Base-by-base conservation (phyloP, 2,888 invertebrate species). In the Agrochola circellaris region DNA sequence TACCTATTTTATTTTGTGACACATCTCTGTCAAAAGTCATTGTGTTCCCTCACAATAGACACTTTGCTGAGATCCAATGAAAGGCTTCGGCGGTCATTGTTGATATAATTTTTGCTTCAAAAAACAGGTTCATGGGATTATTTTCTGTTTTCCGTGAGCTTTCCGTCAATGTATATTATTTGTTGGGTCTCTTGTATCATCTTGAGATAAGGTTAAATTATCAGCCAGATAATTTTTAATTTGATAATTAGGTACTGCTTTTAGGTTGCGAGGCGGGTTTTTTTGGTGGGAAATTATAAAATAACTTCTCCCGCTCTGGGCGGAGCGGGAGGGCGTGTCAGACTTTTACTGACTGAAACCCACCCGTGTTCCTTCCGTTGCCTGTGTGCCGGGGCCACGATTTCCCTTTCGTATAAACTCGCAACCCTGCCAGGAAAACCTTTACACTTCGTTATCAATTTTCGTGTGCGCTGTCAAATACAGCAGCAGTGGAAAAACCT, bases 11-110 rank as follows among this genome's bases (percentile, higher is more conserved):
- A n/a, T 38, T 5, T 8, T 42, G 11, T 42, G 48, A 20, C 13
- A 30, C 15, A 68, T 87, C 91, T 77, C 90, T 88, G 92, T 92
- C 91, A 92, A 89, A 82, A 88, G 87, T 91, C 92, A 93, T 95
- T 95, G 93, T 94, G 84, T 78, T 75, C 77, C 82, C 86, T 93
- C 88, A 94, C 93, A 95, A 94, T 93, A 90, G 92, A 92, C 89
- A 91, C 92, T 93, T 92, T 90, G 88, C 76, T 84, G 78, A 86
- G 90, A 92, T 92, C 90, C 85, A 78, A 84, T 88, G 89, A 89
- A 92, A 92, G 86, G 89, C 88, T 90, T 90, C 89, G 72, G 78
- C 66, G 85, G 86, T 84, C 82, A 88, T 87, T 90, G 87, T 87
- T 89, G 92, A 91, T 92, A 91, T 92, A 89, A 88, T 92, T 92